Conservation (phyloP, 2,888 invertebrate genomes). For the Clusia tigrina region DNA sequence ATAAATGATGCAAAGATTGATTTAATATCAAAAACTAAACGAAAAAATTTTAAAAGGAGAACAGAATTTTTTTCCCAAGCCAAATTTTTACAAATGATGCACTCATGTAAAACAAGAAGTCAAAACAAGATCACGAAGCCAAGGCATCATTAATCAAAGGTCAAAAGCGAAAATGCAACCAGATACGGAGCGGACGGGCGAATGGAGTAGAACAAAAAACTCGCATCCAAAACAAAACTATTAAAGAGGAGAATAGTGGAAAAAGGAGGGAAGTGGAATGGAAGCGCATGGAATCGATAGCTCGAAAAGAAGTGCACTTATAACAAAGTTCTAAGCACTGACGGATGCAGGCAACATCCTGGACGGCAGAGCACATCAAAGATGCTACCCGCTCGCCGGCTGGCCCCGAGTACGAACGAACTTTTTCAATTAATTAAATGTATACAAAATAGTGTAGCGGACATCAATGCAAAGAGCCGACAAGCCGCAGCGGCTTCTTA, state of each 20-base stretch:
- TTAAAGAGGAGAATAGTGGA: neutral
- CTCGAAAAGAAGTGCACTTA: neutral
- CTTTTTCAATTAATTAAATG: conserved; percentile 8
- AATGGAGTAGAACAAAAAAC: neutral
- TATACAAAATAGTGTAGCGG: conserved; percentile 4
- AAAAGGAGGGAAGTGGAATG: too few relatives aligned
- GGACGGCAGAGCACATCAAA: neutral
- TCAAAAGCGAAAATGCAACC: neutral
- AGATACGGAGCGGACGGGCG: neutral
- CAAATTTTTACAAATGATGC: neutral
- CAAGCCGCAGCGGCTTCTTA: neutral
- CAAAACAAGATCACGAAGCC: conserved; percentile 17
- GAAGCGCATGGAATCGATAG: conserved; percentile 3
- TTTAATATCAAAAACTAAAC: neutral
- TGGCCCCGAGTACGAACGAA: too few relatives aligned
- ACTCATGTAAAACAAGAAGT: conserved; percentile 19
- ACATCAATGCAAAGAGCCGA: conserved; percentile 10
- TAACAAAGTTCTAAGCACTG: neutral
- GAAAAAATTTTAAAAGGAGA: neutral
- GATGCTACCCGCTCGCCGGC: neutral
- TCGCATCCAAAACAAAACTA: neutral
- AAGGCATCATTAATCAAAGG: conserved; percentile 26
- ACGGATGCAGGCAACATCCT: neutral
- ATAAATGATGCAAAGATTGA: neutral
- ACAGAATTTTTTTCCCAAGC: neutral